These are phyloP conservation scores for Tachysurus vachellii DNA, from an alignment of 2,113 vertebrate species.

Conservation along the genomic window DNA sequence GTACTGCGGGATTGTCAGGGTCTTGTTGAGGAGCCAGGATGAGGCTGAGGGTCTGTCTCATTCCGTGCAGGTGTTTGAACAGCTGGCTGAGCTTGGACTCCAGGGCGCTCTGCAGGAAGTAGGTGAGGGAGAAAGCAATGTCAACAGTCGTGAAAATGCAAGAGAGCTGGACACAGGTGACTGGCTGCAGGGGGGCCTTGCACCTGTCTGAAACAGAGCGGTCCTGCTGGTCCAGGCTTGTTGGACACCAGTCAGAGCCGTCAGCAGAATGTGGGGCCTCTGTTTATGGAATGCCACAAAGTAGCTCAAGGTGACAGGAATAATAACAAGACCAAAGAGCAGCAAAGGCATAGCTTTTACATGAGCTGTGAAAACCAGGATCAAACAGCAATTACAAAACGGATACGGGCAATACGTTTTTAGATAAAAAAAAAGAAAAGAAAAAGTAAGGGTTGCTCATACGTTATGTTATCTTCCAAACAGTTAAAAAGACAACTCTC, in stretches of 20 bases:
- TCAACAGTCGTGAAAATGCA: constrained; percentile 37
- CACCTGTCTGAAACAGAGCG: constrained; percentile 49
- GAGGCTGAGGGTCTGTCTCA: constrained; percentile 66
- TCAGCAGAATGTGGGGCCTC: constrained; percentile 25
- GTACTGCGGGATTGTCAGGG: constrained; percentile 45
- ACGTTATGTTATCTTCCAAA: neutral
- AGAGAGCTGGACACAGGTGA: constrained; percentile 42
- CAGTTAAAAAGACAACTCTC: neutral
- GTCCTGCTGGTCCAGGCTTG: constrained; percentile 39
- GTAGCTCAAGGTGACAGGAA: constrained; percentile 52
- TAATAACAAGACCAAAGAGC: constrained; percentile 44
- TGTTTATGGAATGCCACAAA: constrained; percentile 40
- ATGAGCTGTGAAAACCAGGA: constrained; percentile 40
- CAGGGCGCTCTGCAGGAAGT: constrained; percentile 58
- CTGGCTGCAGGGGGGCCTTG: constrained; percentile 32
- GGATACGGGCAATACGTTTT: neutral
- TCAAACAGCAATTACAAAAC: constrained; percentile 38
- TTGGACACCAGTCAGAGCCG: constrained; percentile 27
- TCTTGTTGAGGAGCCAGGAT: constrained; percentile 56
- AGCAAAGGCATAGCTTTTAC: constrained; percentile 25
- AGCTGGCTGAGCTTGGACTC: constrained; percentile 66
- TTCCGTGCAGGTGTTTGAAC: constrained; percentile 69
- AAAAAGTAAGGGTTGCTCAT: neutral
- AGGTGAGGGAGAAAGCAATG: constrained; percentile 37
- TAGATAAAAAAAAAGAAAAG: too few relatives aligned